phyloP scores from a whole-genome alignment of 64 coral and sea anemone genomes.

The Hydrozoanthus tunicans region DNA sequence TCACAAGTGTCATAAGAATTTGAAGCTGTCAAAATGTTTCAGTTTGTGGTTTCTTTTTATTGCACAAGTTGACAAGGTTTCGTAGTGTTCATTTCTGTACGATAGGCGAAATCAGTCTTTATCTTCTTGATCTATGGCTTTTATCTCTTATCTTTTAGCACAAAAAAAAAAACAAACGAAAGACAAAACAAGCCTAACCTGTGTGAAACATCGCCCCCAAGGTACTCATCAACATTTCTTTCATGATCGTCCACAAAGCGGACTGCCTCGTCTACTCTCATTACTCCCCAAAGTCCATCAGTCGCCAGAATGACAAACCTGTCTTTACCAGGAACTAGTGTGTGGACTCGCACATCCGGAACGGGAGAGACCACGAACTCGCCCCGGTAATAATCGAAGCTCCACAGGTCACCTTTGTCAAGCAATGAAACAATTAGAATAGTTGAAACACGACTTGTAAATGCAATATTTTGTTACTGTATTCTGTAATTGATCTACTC shows the following conservation, averaged over 20 bases:
- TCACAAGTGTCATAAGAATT: no score
- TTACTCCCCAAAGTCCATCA: slow-evolving; percentile 93
- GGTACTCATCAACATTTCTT: slow-evolving; percentile 69
- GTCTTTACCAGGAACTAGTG: slow-evolving; percentile 67
- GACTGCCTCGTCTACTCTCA: slow-evolving; percentile 86
- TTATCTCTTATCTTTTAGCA: no score
- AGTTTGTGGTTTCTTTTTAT: no score
- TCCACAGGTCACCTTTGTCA: slow-evolving; percentile 88
- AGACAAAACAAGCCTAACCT: slow-evolving; percentile 44
- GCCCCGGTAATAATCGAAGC: slow-evolving; percentile 85
- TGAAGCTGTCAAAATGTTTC: no score
- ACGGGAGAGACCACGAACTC: slow-evolving; percentile 92
- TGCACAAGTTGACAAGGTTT: no score
- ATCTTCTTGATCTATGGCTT: no score
- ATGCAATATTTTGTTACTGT: background rate
- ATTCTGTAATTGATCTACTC: no score
- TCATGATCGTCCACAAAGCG: slow-evolving; percentile 78
- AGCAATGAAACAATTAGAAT: background rate
- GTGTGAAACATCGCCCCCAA: slow-evolving; percentile 83
- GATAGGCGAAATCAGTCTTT: no score
- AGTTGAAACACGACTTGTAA: background rate
- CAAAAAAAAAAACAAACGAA: no score
- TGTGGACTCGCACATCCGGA: slow-evolving; percentile 82
- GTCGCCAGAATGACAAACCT: slow-evolving; percentile 87
- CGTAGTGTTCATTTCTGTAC: no score